Base-by-base conservation (phyloP, 2,888 invertebrate species). In the Mylabris sibirica region DNA sequence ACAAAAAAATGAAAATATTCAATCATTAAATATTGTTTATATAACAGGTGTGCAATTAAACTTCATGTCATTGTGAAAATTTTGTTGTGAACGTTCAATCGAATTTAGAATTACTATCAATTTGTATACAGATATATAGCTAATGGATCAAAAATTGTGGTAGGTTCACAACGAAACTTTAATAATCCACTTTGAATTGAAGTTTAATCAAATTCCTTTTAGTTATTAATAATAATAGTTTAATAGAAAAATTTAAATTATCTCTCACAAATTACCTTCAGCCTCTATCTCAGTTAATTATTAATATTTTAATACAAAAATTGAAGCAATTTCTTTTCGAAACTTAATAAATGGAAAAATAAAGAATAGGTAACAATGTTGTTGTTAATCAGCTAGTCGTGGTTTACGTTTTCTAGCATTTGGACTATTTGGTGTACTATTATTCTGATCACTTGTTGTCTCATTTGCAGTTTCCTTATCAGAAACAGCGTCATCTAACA, bases 321-420 rank as follows among this genome's bases (percentile, higher is more conserved):
- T 57, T 53, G 12, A 57, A 57, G 57, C 57, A 57, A 49, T 49
- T 49, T 12, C 11, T 22, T 22, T 49, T 22, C 41, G 14, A 14
- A 41, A 41, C 5, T 14, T 5, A 14, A 41, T n/a, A 41, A 20
- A 22, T 30, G 30, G 22, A 12, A 57, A 49, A n/a, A n/a, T n/a
- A n/a, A 9, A 49, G 2, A 20, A 14, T 57, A 11, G 57, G 57
- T 57, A 57, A 57, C 57, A 24, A 57, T 14, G 14, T 12, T 6
- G 0, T 8, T 38, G 11, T 69, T 70, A 78, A 72, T 78, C 78
- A 35, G 77, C 93, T 86, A 92, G 92, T 79, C 93, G 87, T 63
- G 92, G 87, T 83, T 92, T 90, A 71, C 93, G 90, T 84, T 92
- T 92, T 83, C 92, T 91, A 70, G 91, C 88, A 79, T 86, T 86